A percentile compares a stretch with the other conserved stretches of the same genome.
Conservation (phyloP, 2,113 vertebrate species). For the Stegostoma tigrinum region DNA sequence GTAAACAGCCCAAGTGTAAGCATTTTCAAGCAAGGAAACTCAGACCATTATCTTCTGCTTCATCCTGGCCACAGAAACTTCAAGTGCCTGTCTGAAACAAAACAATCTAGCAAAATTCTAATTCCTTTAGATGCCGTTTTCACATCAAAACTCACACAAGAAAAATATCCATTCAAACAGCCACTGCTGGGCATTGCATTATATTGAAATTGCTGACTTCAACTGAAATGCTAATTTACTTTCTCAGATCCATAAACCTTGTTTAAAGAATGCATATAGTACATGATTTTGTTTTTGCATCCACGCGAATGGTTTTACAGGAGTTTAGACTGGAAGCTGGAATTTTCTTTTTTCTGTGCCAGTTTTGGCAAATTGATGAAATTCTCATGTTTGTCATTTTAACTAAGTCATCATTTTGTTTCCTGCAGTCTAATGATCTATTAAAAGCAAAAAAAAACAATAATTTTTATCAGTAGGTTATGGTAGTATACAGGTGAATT, state of each 20-base stretch:
- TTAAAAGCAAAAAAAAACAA: background rate
- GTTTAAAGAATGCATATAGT: background rate
- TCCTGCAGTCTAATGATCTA: background rate
- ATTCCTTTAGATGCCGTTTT: background rate
- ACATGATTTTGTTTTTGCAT: background rate
- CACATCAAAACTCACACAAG: background rate
- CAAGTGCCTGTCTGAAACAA: background rate
- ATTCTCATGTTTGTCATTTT: background rate
- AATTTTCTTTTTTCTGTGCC: background rate
- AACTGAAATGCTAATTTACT: background rate
- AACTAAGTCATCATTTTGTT: background rate
- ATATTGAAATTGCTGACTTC: background rate
- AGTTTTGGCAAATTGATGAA: background rate
- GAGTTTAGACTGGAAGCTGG: background rate
- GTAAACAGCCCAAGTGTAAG: background rate
- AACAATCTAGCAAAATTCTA: background rate
- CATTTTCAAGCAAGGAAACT: background rate
- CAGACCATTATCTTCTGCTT: background rate
- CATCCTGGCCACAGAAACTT: background rate
- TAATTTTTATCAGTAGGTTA: background rate
- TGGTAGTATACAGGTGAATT: background rate
- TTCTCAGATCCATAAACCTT: background rate
- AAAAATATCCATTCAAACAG: background rate
- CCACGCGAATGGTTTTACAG: background rate
- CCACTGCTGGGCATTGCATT: background rate